Evolutionary conservation across 2,797 vertebrate species (phyloP), one percentile per base, ranked within the genome.

Genomic region (Sciaenops ocellatus): DNA sequence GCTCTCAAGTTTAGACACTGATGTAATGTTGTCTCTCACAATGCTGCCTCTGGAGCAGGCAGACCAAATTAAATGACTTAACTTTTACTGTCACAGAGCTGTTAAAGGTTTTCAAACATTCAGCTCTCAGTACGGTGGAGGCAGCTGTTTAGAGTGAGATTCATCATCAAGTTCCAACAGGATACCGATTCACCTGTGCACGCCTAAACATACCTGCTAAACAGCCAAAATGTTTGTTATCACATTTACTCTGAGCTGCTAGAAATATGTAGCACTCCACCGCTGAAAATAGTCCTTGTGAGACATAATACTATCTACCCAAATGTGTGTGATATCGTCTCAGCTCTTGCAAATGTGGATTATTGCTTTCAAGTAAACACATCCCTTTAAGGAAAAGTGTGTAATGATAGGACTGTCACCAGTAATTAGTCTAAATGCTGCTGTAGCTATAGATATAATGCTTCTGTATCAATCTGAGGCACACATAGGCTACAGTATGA

Each of bases 21-120:
- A 59, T 69, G 41, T 76, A 55, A 66, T 42, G 38, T 7, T 56
- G 38, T 24, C 47, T 41, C 34, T 64, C 57, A 55, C 17, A 28
- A 47, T 67, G 22, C 44, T 28, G 46, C 55, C 52, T 61, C 44
- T 54, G 46, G 41, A 78, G 28, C 54, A 50, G 22, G n/a, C 73
- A 54, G 47, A 61, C 55, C 24, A 44, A 60, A 69, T 82, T 2
- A 65, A 74, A 61, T 75, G 18, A 66, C 56, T 75, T n/a, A 60
- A 65, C 30, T 61, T 44, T n/a, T 26, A 57, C n/a, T 67, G 18
- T 69, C 74, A 60, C 20, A 66, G n/a, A 66, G 41, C 47, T 71
- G 41, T 60, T 41, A 75, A 65, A 63, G 3, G 47, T 77, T 68
- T 66, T 3, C 28, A 76, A 72, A 70, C 41, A 51, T 57, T 50